Base-by-base conservation (phyloP, 2,113 vertebrate species). In the Drymodes brunneopygia region DNA sequence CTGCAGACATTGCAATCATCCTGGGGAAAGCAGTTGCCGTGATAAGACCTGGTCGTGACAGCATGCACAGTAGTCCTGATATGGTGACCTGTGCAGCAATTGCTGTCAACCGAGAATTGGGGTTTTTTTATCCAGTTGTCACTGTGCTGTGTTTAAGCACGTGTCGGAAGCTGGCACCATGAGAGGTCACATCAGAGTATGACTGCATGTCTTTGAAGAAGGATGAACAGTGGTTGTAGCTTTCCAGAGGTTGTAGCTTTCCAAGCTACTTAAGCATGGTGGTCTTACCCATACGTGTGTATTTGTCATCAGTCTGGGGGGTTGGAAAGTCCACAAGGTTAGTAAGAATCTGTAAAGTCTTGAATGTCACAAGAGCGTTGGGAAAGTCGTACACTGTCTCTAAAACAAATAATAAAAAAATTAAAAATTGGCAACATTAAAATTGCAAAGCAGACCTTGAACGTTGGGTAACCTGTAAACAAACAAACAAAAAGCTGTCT, bases 31-130 rank as follows among this genome's bases (percentile, higher is more conserved):
- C 54, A 80, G 25, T 66, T 72, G 33, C 21, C 0, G 0, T 14
- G 40, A 33, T 73, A 38, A 74, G 62, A 54, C 10, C 2, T 16
- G 10, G 24, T 42, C 36, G 4, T 62, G 29, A 7, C 7, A 35
- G 22, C 31, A 12, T 12, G 15, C 33, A 21, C 22, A 5, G 0
- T 7, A n/a, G n/a, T 47, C 1, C 2, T 53, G 66, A 6, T 47
- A 27, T 6, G 33, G 23, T 73, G 36, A 69, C 47, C 27, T 65
- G 60, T 44, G 70, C 50, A 78, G 48, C 40, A 72, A 0, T 47
- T 67, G 38, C 35, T 54, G 4, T 62, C 38, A 31, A 1, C 48
- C 13, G 48, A 35, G 40, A 48, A 50, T 13, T 16, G 2, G 7
- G 58, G 15, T 22, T 80, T 60, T 83, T 29, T 54, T 25, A 4